phyloP scores from a whole-genome alignment of 2,797 vertebrate genomes.

The Lithobates sylvaticus region DNA sequence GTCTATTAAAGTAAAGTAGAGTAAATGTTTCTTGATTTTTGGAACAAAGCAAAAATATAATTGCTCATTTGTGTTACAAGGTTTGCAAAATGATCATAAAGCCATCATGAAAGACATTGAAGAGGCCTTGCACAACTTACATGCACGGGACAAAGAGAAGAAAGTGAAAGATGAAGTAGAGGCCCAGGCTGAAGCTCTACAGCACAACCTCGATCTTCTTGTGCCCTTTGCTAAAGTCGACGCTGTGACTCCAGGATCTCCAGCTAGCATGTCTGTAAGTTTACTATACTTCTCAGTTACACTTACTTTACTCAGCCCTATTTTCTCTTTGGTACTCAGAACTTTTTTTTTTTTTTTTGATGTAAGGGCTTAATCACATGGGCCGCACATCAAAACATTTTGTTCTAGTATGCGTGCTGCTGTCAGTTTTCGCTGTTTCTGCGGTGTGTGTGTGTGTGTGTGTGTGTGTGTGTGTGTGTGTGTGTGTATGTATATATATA shows the following conservation, averaged over 20 bases:
- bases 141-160: conserved; percentile 88
- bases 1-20: too few relatives aligned
- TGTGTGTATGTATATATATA: too few relatives aligned
- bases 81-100: conserved; percentile 96
- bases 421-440: too few relatives aligned
- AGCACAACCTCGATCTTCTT: conserved; percentile 67
- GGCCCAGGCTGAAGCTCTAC: conserved; percentile 74
- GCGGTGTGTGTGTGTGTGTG: too few relatives aligned
- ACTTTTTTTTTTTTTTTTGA: too few relatives aligned
- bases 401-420: too few relatives aligned
- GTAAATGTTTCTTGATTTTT: neutral
- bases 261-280: conserved; percentile 86
- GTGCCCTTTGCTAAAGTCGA: conserved; percentile 88
- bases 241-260: conserved; percentile 84
- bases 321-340: too few relatives aligned
- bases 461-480: too few relatives aligned
- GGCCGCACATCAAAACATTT: too few relatives aligned
- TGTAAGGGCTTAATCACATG: too few relatives aligned
- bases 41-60: too few relatives aligned
- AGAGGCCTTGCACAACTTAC: conserved; percentile 89
- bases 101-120: conserved; percentile 93
- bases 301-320: too few relatives aligned
- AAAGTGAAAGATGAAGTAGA: conserved; percentile 79
- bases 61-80: conserved; percentile 68
- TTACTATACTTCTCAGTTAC: neutral